Conservation (phyloP, 2,888 invertebrate genomes). For the Acrobasis repandana region DNA sequence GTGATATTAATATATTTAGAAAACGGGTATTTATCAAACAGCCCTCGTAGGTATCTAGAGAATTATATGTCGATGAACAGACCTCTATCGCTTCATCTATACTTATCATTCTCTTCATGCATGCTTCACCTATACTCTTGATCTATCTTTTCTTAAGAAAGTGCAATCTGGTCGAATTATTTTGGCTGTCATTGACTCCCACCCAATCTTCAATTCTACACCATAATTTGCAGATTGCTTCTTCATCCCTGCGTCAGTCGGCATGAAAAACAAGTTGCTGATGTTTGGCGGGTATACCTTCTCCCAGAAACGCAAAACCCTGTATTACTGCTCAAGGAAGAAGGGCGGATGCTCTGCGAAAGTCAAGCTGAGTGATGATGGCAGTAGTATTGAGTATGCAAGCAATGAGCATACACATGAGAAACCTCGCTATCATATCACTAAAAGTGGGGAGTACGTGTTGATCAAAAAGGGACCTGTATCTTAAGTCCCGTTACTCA, state of each 20-base stretch:
- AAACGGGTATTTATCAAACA: no score
- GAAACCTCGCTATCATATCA: constrained; percentile 21
- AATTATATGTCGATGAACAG: no score
- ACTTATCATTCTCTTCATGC: no score
- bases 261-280: constrained; percentile 20
- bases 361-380: constrained; percentile 33
- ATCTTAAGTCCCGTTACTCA: no score
- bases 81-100: no score
- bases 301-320: constrained; percentile 11
- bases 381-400: constrained; percentile 32
- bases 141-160: no score
- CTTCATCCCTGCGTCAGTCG: constrained; percentile 7
- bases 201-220: neutral
- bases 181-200: neutral
- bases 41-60: no score
- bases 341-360: constrained; percentile 35
- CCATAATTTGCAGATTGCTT: constrained; percentile 3
- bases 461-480: constrained; percentile 17
- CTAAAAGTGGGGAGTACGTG: constrained; percentile 11
- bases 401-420: constrained; percentile 30
- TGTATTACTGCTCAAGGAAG: constrained; percentile 38
- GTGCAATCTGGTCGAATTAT: neutral
- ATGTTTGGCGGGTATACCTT: constrained; percentile 31
- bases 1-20: no score
- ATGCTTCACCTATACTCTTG: no score